Conservation (phyloP, 30 jellyfish, hydroid and myxozoan species). For the Aurelia aurita region DNA sequence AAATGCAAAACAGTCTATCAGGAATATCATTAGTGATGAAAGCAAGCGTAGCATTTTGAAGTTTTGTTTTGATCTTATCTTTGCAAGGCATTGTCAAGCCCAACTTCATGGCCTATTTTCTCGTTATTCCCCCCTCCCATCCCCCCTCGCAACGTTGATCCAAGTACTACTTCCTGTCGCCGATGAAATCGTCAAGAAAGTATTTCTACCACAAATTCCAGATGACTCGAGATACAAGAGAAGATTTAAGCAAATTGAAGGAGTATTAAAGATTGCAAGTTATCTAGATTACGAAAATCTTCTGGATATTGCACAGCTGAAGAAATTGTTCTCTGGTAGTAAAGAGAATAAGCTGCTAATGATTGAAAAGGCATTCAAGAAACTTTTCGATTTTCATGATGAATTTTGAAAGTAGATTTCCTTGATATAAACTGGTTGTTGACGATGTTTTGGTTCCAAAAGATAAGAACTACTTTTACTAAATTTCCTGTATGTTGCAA, state of each 20-base stretch:
- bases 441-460: no score
- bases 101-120: slow-evolving; percentile 1
- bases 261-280: slow-evolving; percentile 9
- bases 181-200: slow-evolving; percentile 11
- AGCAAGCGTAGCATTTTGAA: background rate
- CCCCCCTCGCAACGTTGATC: slow-evolving; percentile 24
- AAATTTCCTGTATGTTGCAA: no score
- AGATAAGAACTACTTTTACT: no score
- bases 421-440: no score
- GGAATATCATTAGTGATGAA: background rate
- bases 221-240: background rate
- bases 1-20: background rate
- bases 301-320: slow-evolving; percentile 18
- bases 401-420: slow-evolving; percentile 13
- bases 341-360: background rate
- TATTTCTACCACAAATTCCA: slow-evolving; percentile 4
- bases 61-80: slow-evolving; percentile 35
- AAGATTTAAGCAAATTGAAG: background rate
- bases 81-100: slow-evolving; percentile 30
- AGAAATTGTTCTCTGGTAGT: background rate
- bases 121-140: slow-evolving; percentile 32
- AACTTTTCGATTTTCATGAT: background rate
- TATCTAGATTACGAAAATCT: slow-evolving; percentile 12
- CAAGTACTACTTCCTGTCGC: slow-evolving; percentile 26
- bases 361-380: background rate